phyloP scores from a whole-genome alignment of 1,140 invertebrate species.

The Ceratitis capitata region DNA sequence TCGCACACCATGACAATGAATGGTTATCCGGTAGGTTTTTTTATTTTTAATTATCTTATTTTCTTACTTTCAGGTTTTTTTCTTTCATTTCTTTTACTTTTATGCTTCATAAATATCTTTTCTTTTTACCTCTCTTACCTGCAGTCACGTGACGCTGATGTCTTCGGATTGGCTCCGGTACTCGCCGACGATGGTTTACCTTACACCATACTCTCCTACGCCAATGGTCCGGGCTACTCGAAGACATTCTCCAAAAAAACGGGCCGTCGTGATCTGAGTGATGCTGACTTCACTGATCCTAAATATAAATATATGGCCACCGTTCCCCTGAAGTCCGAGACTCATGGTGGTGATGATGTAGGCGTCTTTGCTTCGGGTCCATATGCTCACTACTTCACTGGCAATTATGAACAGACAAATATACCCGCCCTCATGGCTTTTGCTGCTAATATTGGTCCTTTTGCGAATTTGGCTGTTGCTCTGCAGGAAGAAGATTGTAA shows the following conservation, averaged over 20 bases:
- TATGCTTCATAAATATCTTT: no score
- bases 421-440: constrained; percentile 74
- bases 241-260: constrained; percentile 48
- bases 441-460: constrained; percentile 67
- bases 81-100: background rate
- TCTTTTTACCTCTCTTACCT: background rate
- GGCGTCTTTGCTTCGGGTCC: constrained; percentile 73
- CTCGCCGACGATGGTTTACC: constrained; percentile 67
- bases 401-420: constrained; percentile 72
- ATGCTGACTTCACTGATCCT: constrained; percentile 47
- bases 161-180: constrained; percentile 66
- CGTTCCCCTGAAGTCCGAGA: constrained; percentile 70
- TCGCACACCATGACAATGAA: constrained; percentile 83
- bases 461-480: constrained; percentile 41
- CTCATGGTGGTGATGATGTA: constrained; percentile 78
- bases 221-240: constrained; percentile 73
- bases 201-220: constrained; percentile 79
- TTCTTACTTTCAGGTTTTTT: background rate
- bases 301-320: constrained; percentile 65
- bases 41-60: background rate
- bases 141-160: constrained; percentile 70
- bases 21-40: constrained; percentile 67
- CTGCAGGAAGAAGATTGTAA: background rate
- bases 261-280: constrained; percentile 52
- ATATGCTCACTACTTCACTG: constrained; percentile 72